These are phyloP conservation scores for Anguilla obscura DNA, from an alignment of 2,797 vertebrate species.

Conservation along the genomic window DNA sequence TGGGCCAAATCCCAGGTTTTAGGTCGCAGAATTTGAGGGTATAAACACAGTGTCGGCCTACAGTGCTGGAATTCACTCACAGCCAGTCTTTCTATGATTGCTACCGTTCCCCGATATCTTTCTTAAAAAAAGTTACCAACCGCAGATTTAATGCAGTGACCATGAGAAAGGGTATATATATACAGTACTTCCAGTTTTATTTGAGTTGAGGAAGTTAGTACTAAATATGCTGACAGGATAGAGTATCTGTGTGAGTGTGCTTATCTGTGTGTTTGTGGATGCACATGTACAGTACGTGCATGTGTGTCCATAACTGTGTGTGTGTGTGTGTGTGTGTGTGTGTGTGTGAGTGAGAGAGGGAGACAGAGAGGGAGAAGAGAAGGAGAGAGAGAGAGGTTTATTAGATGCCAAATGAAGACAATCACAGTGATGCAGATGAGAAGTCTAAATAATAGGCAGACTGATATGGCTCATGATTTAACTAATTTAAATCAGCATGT, in stretches of 20 bases:
- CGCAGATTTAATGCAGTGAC: background rate
- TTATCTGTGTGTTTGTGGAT: too few species aligned
- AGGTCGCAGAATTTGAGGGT: background rate
- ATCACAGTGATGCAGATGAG: background rate
- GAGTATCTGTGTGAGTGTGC: too few species aligned
- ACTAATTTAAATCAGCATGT: background rate
- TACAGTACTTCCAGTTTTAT: too few species aligned
- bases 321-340: too few species aligned
- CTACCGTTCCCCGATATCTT: background rate
- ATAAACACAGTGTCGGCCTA: background rate
- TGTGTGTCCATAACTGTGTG: too few species aligned
- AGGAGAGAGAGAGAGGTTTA: too few species aligned
- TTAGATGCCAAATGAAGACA: background rate
- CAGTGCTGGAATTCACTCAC: background rate
- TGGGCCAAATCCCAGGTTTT: background rate
- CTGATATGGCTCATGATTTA: background rate
- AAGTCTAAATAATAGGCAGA: background rate
- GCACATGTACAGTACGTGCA: too few species aligned
- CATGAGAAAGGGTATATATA: background rate
- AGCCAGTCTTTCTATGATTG: background rate
- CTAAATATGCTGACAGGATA: too few species aligned
- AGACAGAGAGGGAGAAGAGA: too few species aligned
- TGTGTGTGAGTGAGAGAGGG: too few species aligned
- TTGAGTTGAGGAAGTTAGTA: too few species aligned
- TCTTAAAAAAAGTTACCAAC: background rate